Percentiles rank a stretch among this genome's conserved stretches.
phyloP scores from a whole-genome alignment of 1,140 invertebrate genomes.

The Antheraea pernyi region DNA sequence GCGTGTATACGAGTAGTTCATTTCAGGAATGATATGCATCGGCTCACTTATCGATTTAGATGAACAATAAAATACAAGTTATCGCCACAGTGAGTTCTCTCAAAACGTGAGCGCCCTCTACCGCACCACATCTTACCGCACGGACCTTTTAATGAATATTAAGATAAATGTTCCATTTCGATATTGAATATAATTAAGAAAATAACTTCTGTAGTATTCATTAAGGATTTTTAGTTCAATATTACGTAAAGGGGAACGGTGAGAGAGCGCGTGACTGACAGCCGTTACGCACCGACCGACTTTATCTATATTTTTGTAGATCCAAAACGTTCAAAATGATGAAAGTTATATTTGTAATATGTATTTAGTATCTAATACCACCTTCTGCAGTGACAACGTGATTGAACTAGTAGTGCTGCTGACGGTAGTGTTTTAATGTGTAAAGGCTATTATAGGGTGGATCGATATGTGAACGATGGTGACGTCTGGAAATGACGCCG shows the following conservation, averaged over 20 bases:
- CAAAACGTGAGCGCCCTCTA: slow-evolving; percentile 14
- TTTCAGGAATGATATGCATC: slow-evolving; percentile 4
- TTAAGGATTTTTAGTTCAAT: background rate
- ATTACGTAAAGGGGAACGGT: background rate
- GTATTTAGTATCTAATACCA: no score
- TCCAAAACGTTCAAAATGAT: no score
- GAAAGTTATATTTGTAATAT: no score
- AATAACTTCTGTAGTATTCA: background rate
- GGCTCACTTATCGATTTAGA: slow-evolving; percentile 24
- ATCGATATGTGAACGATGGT: no score
- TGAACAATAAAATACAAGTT: slow-evolving; percentile 31
- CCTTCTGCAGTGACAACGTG: no score
- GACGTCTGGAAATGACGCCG: no score
- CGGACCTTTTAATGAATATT: slow-evolving; percentile 20
- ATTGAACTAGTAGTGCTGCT: no score
- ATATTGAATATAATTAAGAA: background rate
- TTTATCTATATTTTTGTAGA: no score
- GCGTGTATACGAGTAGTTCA: background rate
- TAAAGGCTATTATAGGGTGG: no score
- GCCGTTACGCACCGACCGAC: no score
- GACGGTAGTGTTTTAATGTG: no score
- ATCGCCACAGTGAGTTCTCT: slow-evolving; percentile 14
- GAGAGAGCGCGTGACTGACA: background rate
- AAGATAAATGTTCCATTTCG: slow-evolving; percentile 18
- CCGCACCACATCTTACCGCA: background rate